A percentile compares a stretch with the other conserved stretches of the same genome.
These are phyloP conservation scores for Isurus oxyrinchus DNA, from an alignment of 2,113 vertebrate genomes.

Conservation along the genomic window DNA sequence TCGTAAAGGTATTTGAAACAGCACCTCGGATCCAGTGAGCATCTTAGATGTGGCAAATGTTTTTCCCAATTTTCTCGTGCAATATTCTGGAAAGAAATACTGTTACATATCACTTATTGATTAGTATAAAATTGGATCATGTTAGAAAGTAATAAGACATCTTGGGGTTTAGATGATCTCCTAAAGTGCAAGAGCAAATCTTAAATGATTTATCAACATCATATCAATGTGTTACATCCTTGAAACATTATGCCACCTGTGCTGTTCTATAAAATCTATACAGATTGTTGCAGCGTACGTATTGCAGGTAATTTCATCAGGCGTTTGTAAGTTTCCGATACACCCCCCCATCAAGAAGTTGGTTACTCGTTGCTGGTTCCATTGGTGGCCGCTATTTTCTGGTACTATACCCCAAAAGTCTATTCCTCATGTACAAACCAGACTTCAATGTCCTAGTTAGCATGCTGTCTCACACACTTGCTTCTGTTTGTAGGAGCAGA, in stretches of 20 bases:
- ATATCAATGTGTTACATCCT: not conserved
- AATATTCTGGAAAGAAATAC: not conserved
- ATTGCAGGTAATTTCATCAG: not conserved
- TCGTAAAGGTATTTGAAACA: not conserved
- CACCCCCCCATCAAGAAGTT: not conserved
- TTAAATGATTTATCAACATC: not conserved
- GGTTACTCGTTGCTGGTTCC: not conserved
- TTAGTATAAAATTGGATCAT: not conserved
- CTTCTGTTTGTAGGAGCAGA: not conserved
- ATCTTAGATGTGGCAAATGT: not conserved
- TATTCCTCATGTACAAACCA: not conserved
- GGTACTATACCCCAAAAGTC: not conserved
- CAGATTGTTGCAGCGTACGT: not conserved
- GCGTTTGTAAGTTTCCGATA: not conserved
- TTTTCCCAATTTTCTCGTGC: not conserved
- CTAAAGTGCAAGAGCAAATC: not conserved
- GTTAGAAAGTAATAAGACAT: not conserved
- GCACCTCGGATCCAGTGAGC: not conserved
- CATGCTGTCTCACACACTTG: not conserved
- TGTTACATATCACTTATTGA: not conserved
- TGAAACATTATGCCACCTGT: not conserved
- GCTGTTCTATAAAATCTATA: not conserved
- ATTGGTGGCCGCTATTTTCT: not conserved
- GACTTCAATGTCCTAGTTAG: not conserved
- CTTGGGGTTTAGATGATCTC: not conserved